Base-by-base conservation (phyloP, 2,888 invertebrate genomes). In the Lithophane leautieri region DNA sequence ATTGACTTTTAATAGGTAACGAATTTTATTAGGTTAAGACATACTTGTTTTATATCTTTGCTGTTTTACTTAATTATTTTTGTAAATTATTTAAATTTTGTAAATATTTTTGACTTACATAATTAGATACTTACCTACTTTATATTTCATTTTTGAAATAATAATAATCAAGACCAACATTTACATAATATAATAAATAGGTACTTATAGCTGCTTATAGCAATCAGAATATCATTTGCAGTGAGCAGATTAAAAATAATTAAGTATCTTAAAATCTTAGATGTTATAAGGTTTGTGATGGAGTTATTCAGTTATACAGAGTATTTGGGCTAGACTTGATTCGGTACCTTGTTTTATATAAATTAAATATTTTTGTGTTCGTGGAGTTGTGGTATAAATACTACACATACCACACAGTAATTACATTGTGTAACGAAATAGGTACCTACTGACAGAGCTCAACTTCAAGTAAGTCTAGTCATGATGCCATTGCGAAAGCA, bases 391-490 rank as follows among this genome's bases (percentile, higher is more conserved):
- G 58, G 44, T 65, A 58, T 50, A 16, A 14, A 52, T 52, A 54
- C 8, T 47, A 25, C 8, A 22, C 50, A 40, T 19, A 77, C 11
- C 42, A 12, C 28, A 75, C n/a, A 47, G 52, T 74, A 16, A 47
- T 62, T 50, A 61, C 40, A 44, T 61, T 68, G 19, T 65, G 22
- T 65, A 58, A 65, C 16, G 1, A 73, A 61, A 61, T 65, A 34
- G 34, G 34, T 34, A 78, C 28, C 12, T 70, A 60, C 16, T 56
- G 52, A 56, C 25, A 74, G 40, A 56, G 70, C 80, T 82, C 72
- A 90, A 90, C 89, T 90, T 89, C 86, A 88, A 83, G 82, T 88
- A 88, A 90, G 89, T 91, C 93, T 93, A 93, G 93, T 93, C 92
- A 90, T 86, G 85, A 85, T 82, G 86, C 88, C 88, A 89, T 85